These are phyloP conservation scores for Nesoenas mayeri DNA, from an alignment of 2,113 vertebrate genomes.

Conservation along the genomic window DNA sequence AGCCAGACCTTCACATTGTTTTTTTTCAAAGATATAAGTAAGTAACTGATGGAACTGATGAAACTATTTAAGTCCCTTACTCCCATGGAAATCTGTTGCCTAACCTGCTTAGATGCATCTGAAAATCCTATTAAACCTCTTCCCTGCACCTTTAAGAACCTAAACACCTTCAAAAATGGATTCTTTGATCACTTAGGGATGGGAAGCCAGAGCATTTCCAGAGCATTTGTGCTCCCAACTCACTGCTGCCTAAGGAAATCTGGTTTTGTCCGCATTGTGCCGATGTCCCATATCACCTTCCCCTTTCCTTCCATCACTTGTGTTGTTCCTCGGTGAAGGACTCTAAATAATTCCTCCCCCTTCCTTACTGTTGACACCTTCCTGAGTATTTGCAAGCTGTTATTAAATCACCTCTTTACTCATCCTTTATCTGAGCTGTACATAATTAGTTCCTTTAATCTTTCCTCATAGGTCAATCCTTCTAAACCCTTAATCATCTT, in stretches of 20 bases:
- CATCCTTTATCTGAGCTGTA: slow-evolving; percentile 71
- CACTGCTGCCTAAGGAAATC: background rate
- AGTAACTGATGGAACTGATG: background rate
- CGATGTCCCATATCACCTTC: background rate
- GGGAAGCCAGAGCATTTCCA: background rate
- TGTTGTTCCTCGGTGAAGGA: background rate
- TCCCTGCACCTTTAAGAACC: background rate
- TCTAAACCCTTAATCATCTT: slow-evolving; percentile 69
- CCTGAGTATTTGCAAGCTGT: slow-evolving; percentile 44
- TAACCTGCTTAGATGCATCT: background rate
- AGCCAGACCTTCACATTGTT: background rate
- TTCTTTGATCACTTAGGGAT: background rate
- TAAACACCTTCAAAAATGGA: background rate
- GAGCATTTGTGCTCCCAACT: background rate
- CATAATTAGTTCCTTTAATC: slow-evolving; percentile 75
- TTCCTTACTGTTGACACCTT: slow-evolving; percentile 47
- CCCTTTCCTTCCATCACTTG: background rate
- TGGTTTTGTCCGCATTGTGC: background rate
- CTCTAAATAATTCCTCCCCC: slow-evolving; percentile 36
- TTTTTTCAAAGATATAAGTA: background rate
- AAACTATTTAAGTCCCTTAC: slow-evolving; percentile 10
- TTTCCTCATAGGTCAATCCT: slow-evolving; percentile 72
- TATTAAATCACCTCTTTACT: slow-evolving; percentile 72
- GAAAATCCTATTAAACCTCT: slow-evolving; percentile 43
- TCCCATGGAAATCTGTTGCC: background rate